Conservation (phyloP, 2,888 invertebrate genomes). For the Saturnia pavonia region DNA sequence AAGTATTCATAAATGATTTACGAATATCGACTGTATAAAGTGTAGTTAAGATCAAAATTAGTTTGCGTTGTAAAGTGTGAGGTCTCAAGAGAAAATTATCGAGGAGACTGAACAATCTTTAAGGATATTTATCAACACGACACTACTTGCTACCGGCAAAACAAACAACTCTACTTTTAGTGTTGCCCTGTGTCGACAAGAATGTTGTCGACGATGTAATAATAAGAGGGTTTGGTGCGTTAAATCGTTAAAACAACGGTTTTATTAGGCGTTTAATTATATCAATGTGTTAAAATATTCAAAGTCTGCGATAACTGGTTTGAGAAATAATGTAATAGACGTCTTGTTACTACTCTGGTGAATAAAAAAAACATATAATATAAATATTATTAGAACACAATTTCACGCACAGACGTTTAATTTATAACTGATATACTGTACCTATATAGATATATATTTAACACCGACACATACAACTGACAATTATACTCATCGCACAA, state of each 20-base stretch:
- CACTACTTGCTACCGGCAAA: constrained; percentile 80
- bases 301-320: not conserved
- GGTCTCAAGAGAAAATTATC: constrained; percentile 73
- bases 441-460: no score
- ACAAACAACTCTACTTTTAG: constrained; percentile 75
- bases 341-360: no score
- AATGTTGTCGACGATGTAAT: constrained; percentile 27
- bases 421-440: no score
- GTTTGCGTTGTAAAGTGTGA: constrained; percentile 50
- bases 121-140: constrained; percentile 80
- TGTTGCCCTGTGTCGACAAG: constrained; percentile 53
- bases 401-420: no score
- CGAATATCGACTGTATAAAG: constrained; percentile 39
- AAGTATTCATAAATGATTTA: not conserved
- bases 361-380: no score
- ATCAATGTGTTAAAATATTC: not conserved
- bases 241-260: not conserved
- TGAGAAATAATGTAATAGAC: not conserved
- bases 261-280: not conserved
- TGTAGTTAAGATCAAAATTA: constrained; percentile 39
- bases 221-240: not conserved
- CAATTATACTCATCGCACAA: no score
- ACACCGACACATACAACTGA: no score
- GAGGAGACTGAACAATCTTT: constrained; percentile 75
- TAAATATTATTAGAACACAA: no score